These are phyloP conservation scores for Microctonus aethiopoides DNA, from an alignment of 2,888 invertebrate species.

Conservation along the genomic window DNA sequence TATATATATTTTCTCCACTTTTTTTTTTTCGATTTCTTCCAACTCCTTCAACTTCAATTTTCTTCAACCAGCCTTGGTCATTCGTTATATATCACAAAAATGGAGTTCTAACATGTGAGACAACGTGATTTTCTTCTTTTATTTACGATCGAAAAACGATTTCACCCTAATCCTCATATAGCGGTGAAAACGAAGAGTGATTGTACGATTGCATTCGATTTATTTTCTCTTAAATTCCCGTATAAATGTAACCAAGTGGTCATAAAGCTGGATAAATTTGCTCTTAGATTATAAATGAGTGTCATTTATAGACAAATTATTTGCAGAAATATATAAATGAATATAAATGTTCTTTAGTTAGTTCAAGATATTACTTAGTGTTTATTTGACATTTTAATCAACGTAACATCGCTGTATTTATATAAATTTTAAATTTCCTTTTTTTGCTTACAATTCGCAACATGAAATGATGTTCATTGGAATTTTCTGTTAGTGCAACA, in stretches of 20 bases:
- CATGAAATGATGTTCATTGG: constrained; percentile 13
- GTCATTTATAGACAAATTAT: not conserved
- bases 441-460: not conserved
- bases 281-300: constrained; percentile 9
- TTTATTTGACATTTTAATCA: constrained; percentile 16
- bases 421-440: constrained; percentile 4
- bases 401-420: not conserved
- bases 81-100: not conserved
- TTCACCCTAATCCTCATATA: constrained; percentile 38
- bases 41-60: not conserved
- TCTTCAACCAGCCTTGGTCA: not conserved
- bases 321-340: not conserved
- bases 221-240: not conserved
- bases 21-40: not conserved
- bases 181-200: constrained; percentile 39
- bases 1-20: not conserved
- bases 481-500: constrained; percentile 6
- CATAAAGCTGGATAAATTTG: not conserved
- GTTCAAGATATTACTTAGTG: constrained; percentile 5
- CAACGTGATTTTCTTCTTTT: constrained; percentile 7
- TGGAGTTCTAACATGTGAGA: constrained; percentile 22
- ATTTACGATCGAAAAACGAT: constrained; percentile 32
- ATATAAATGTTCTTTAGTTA: not conserved
- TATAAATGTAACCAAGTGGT: not conserved
- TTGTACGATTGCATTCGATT: constrained; percentile 13